Evolutionary conservation across 2,888 invertebrate species (phyloP), one percentile per base, ranked within the genome.

Genomic region (Galerucella calmariensis): DNA sequence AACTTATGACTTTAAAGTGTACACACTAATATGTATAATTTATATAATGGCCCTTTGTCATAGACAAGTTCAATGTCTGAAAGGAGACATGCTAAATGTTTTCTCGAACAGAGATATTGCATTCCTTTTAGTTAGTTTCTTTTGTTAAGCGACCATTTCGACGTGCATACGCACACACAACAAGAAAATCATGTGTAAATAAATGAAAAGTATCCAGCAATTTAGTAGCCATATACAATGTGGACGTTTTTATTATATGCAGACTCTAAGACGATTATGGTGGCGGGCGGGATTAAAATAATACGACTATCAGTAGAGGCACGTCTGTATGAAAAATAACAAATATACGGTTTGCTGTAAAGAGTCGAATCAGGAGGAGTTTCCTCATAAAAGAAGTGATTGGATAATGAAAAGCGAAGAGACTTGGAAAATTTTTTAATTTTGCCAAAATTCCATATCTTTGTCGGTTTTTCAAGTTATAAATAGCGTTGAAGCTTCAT

Each of bases 31-130:
- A 82, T 81, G 81, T 81, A 79, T 82, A 81, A 82, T 83, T 81
- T 82, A 83, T 83, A 82, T 82, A 83, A 83, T 82, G 77, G 81
- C 78, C 81, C 80, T 81, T 83, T 83, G 83, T 82, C 81, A 80
- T 79, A 81, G 67, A 70, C 79, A 82, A 78, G 83, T 82, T 83
- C 82, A 82, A 81, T 78, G 83, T 77, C 83, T 82, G 78, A 78
- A 79, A 62, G 79, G 79, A 83, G 82, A 81, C 83, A 81, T 82
- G 83, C 81, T 83, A 83, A 83, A 83, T 82, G 81, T 80, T 81
- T 81, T 70, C 77, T 79, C 75, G 78, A 76, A 79, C 77, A 79
- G 72, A 79, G 73, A 75, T 79, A 79, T 79, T 78, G 79, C 79
- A 77, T 78, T 79, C 77, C 79, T 77, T 79, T 79, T 75, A 79